Percentiles rank a stretch among this genome's conserved stretches.
These are phyloP conservation scores for Numida meleagris DNA, from an alignment of 2,113 vertebrate genomes.

Conservation along the genomic window DNA sequence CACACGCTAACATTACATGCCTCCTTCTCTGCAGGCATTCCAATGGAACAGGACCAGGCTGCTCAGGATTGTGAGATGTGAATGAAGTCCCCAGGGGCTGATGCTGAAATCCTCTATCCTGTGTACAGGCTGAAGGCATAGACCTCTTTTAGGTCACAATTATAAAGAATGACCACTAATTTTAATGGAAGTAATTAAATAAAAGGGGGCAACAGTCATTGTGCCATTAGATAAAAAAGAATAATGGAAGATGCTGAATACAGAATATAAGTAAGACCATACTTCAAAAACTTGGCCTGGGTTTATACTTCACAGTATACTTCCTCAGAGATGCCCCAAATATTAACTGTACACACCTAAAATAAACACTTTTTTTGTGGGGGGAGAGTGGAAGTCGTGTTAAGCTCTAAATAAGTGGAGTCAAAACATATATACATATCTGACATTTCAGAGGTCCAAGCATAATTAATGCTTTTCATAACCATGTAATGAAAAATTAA, in stretches of 20 bases:
- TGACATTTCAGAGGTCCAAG: conserved; percentile 34
- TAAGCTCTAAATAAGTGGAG: not conserved
- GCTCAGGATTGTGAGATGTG: not conserved
- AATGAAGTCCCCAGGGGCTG: not conserved
- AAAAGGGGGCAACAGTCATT: not conserved
- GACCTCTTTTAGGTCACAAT: not conserved
- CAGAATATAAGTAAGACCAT: not conserved
- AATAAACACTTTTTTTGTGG: not conserved
- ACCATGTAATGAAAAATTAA: conserved; percentile 80
- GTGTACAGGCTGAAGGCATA: not conserved
- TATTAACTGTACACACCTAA: not conserved
- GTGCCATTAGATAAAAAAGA: not conserved
- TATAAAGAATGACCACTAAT: not conserved
- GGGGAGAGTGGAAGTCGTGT: not conserved
- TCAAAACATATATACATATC: not conserved
- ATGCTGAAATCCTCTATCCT: not conserved
- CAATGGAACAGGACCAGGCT: not conserved
- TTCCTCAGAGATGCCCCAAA: not conserved
- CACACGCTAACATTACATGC: not conserved
- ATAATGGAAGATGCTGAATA: not conserved
- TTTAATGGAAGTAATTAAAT: not conserved
- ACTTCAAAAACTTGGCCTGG: not conserved
- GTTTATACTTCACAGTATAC: not conserved
- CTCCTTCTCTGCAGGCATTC: not conserved
- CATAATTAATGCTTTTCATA: conserved; percentile 73